Evolutionary conservation across 2,888 invertebrate species (phyloP).

Genomic region (Tillus elongatus): DNA sequence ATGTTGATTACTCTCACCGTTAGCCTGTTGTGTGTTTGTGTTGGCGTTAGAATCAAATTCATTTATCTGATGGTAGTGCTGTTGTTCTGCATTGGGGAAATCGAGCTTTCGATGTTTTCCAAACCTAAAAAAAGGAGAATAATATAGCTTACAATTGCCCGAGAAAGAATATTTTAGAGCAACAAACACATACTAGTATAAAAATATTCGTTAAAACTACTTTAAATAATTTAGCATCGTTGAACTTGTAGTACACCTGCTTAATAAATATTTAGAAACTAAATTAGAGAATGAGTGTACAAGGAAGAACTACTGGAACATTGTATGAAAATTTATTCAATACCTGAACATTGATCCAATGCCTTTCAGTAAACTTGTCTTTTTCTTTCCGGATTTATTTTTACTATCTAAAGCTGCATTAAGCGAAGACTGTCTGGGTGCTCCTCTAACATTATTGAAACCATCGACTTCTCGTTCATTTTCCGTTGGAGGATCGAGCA

Average conservation of each 20-base stretch:
- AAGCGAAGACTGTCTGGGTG: slow-evolving; percentile 70
- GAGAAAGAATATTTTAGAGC: no score
- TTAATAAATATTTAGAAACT: no score
- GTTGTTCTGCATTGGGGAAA: slow-evolving; percentile 25
- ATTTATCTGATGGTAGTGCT: slow-evolving; percentile 34
- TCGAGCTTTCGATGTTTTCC: slow-evolving; percentile 56
- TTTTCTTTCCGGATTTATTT: slow-evolving; percentile 49
- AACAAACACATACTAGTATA: no score
- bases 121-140: slow-evolving; percentile 44
- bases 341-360: slow-evolving; percentile 71
- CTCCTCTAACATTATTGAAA: slow-evolving; percentile 55
- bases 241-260: no score
- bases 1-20: slow-evolving; percentile 32
- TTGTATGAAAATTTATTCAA: no score
- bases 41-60: slow-evolving; percentile 34
- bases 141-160: no score
- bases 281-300: no score
- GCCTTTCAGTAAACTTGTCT: slow-evolving; percentile 70
- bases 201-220: no score
- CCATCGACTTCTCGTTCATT: slow-evolving; percentile 51
- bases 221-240: no score
- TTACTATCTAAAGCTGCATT: slow-evolving; percentile 55
- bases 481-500: slow-evolving; percentile 60
- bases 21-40: no score
- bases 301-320: no score